A percentile compares a stretch with the other conserved stretches of the same genome.
phyloP scores from a whole-genome alignment of 2,113 vertebrate species.

The Hyla sarda region DNA sequence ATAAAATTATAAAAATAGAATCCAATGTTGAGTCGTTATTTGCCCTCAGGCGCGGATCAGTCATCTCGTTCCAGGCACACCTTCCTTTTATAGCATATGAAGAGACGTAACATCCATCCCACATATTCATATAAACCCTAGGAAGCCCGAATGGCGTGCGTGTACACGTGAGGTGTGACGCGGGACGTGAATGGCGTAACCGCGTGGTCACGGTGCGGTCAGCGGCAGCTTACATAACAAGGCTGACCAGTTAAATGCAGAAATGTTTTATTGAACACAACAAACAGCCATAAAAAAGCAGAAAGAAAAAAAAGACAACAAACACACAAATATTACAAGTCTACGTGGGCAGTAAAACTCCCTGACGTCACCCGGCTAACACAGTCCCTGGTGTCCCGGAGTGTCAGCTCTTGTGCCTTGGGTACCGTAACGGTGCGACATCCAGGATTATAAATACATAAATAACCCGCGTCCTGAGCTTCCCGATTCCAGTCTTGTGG shows the following conservation, averaged over 20 bases:
- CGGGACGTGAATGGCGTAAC: too few species aligned
- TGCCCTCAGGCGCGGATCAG: not conserved
- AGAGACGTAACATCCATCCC: too few species aligned
- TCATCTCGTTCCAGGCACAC: not conserved
- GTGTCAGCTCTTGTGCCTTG: conserved; percentile 45
- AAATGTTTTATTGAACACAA: conserved; percentile 59
- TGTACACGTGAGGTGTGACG: not conserved
- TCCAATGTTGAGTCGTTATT: too few species aligned
- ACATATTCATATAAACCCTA: too few species aligned
- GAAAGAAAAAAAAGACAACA: too few species aligned
- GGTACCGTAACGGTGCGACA: not conserved
- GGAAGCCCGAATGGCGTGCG: too few species aligned
- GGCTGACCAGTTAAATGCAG: conserved; percentile 1
- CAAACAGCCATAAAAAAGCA: conserved; percentile 50
- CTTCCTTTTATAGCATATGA: not conserved
- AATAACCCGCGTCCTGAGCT: conserved; percentile 44
- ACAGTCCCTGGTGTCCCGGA: conserved; percentile 12
- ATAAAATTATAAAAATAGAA: too few species aligned
- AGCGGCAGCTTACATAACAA: not conserved
- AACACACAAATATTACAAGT: not conserved
- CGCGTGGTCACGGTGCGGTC: not conserved
- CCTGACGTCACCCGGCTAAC: conserved; percentile 6
- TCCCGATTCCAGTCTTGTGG: not conserved
- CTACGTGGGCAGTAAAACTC: conserved; percentile 34
- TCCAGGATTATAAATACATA: conserved; percentile 39